Conservation (phyloP, 2,113 vertebrate genomes). For the Eublepharis macularius region DNA sequence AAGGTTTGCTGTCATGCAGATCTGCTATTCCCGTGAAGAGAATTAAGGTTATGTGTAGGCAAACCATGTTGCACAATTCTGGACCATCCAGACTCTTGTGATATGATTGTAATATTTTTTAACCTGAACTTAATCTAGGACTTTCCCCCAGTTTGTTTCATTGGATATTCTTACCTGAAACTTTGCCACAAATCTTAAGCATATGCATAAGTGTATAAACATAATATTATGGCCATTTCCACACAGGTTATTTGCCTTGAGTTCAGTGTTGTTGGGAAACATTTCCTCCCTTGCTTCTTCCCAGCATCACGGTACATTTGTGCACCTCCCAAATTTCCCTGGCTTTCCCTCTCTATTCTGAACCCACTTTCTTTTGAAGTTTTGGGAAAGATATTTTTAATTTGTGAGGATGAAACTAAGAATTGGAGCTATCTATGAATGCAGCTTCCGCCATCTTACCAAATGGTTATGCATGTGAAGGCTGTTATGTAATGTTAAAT, state of each 20-base stretch:
- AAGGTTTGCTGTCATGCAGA: constrained; percentile 49
- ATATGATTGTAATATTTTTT: neutral
- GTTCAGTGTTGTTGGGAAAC: too few species aligned
- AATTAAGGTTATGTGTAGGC: constrained; percentile 40
- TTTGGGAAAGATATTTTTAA: too few species aligned
- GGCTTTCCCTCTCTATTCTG: too few species aligned
- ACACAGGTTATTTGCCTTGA: too few species aligned
- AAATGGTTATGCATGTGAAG: neutral
- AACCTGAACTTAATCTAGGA: neutral
- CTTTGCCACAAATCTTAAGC: too few species aligned
- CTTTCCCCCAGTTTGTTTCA: neutral
- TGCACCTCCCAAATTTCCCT: too few species aligned
- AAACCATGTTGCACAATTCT: constrained; percentile 7
- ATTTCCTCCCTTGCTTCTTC: too few species aligned
- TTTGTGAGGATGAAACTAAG: neutral
- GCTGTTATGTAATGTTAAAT: neutral
- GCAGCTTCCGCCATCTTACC: neutral
- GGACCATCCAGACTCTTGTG: neutral
- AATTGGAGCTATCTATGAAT: neutral
- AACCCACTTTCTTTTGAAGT: too few species aligned
- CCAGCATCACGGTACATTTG: too few species aligned
- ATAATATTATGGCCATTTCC: too few species aligned
- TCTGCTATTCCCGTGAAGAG: constrained; percentile 18
- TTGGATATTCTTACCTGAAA: too few species aligned
- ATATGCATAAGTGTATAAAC: too few species aligned